Conservation (phyloP, 2,113 vertebrate genomes). For the Cephalopholis sonnerati region DNA sequence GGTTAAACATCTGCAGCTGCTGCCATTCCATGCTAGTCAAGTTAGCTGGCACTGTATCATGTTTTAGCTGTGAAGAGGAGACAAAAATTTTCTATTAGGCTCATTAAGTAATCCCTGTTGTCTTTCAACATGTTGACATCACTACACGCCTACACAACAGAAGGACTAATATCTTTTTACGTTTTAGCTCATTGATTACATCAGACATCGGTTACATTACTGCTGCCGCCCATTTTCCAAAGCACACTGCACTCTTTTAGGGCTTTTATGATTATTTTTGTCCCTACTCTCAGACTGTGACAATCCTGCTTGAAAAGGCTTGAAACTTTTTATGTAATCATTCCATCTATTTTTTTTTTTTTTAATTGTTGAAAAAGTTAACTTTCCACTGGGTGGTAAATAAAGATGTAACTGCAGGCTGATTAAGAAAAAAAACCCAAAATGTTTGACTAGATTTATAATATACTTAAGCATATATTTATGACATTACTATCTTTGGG, state of each 20-base stretch:
- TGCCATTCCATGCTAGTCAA: background rate
- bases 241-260: background rate
- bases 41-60: background rate
- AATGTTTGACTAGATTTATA: too few species aligned
- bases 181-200: background rate
- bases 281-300: too few species aligned
- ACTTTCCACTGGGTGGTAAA: background rate
- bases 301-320: background rate
- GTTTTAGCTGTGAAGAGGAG: background rate
- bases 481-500: too few species aligned
- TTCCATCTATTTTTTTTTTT: background rate
- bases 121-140: background rate
- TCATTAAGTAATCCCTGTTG: background rate
- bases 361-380: background rate
- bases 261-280: too few species aligned
- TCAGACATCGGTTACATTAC: background rate
- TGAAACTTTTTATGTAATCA: background rate
- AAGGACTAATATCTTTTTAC: background rate
- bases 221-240: background rate
- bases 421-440: too few species aligned
- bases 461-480: too few species aligned
- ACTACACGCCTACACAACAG: background rate
- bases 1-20: background rate
- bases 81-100: background rate
- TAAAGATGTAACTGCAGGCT: background rate